phyloP scores from a whole-genome alignment of 2,888 invertebrate species.

The Pegoplata infirma region DNA sequence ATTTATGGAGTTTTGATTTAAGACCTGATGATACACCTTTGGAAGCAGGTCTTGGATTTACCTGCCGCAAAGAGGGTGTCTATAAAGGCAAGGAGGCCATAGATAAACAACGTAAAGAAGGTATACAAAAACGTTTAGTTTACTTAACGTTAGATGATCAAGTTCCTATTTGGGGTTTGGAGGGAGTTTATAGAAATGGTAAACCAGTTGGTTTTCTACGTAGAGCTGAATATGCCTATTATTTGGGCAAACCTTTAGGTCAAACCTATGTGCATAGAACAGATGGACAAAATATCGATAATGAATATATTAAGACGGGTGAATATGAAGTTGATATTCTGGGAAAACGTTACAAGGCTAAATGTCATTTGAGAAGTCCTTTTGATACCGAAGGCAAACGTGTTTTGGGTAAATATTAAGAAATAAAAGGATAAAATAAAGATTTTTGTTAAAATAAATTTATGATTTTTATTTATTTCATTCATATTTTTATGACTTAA shows the following conservation, averaged over 20 bases:
- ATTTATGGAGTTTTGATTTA: conserved; percentile 91
- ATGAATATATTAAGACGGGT: conserved; percentile 84
- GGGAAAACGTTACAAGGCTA: conserved; percentile 86
- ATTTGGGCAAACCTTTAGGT: conserved; percentile 80
- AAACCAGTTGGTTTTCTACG: conserved; percentile 88
- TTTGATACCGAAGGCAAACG: conserved; percentile 90
- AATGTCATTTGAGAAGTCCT: conserved; percentile 85
- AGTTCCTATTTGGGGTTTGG: conserved; percentile 90
- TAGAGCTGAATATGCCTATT: conserved; percentile 87
- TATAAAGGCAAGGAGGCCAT: conserved; percentile 88
- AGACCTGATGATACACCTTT: conserved; percentile 91
- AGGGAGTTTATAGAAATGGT: conserved; percentile 89
- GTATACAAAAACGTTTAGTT: conserved; percentile 86
- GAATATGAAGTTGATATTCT: conserved; percentile 89
- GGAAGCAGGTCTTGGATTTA: conserved; percentile 88
- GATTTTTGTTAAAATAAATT: neutral
- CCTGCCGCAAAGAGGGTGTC: conserved; percentile 87
- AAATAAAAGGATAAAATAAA: conserved; percentile 14
- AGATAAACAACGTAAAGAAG: conserved; percentile 82
- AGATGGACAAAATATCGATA: conserved; percentile 82
- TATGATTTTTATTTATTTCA: conserved; percentile 39
- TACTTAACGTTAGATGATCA: conserved; percentile 85
- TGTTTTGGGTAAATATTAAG: conserved; percentile 83
- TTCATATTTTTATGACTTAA: conserved; percentile 41
- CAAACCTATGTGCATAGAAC: conserved; percentile 81